Percentiles rank a stretch among this genome's conserved stretches.
Conservation (phyloP, 2,113 vertebrate species). For the Emydocephalus ijimae region DNA sequence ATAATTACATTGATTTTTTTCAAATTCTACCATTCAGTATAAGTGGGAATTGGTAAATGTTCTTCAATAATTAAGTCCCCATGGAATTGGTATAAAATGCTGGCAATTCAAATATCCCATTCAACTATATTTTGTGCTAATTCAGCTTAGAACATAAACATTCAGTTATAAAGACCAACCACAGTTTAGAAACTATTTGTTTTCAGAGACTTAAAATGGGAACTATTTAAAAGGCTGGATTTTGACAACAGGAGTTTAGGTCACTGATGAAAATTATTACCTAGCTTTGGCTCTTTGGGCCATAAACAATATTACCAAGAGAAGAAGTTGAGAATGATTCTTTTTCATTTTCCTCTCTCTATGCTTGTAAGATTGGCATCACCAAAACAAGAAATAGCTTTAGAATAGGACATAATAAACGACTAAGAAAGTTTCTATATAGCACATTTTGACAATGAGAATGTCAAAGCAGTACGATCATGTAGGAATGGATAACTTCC, state of each 20-base stretch:
- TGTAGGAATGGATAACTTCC: background rate
- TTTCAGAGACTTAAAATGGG: background rate
- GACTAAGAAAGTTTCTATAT: background rate
- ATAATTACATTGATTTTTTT: background rate
- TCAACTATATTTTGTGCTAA: background rate
- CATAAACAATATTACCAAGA: background rate
- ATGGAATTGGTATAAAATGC: background rate
- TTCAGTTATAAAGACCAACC: background rate
- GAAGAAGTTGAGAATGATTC: background rate
- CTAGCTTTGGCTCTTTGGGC: background rate
- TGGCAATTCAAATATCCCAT: background rate
- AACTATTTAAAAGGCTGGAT: background rate
- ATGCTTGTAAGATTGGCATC: background rate
- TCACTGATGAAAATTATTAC: background rate
- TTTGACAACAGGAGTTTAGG: too few relatives aligned
- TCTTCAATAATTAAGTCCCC: background rate
- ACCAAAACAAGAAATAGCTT: background rate
- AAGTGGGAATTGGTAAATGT: background rate
- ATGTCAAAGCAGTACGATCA: background rate
- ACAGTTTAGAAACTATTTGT: background rate
- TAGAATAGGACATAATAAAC: background rate
- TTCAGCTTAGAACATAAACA: background rate
- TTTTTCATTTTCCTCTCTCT: background rate
- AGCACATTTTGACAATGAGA: background rate
- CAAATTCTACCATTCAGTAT: background rate